These are phyloP conservation scores for Takifugu bimaculatus DNA, from an alignment of 2,113 vertebrate genomes.

Conservation along the genomic window DNA sequence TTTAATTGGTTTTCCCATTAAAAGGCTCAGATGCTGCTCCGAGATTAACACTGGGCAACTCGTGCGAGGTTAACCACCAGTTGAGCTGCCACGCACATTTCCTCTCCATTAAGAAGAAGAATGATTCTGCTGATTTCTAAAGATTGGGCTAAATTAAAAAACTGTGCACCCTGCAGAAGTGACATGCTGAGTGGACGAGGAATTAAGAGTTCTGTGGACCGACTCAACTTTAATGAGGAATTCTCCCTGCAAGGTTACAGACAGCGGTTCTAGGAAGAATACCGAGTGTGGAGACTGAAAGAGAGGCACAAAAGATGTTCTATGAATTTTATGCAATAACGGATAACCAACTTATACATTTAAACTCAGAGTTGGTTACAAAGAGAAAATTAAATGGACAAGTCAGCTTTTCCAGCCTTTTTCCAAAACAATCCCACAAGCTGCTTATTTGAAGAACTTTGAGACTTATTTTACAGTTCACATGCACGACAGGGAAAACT, in stretches of 20 bases:
- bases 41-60: constrained; percentile 51
- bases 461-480: too few species aligned
- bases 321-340: too few species aligned
- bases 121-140: constrained; percentile 69
- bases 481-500: too few species aligned
- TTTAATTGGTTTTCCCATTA: constrained; percentile 68
- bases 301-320: not conserved
- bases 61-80: constrained; percentile 65
- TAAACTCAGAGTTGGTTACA: too few species aligned
- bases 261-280: constrained; percentile 24
- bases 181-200: constrained; percentile 24
- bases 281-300: not conserved
- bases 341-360: too few species aligned
- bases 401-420: too few species aligned
- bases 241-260: constrained; percentile 11
- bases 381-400: too few species aligned
- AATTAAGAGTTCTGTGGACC: constrained; percentile 28
- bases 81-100: constrained; percentile 59
- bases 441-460: too few species aligned
- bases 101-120: constrained; percentile 57
- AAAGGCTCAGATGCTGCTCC: constrained; percentile 55
- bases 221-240: constrained; percentile 44
- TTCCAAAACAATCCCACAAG: too few species aligned
- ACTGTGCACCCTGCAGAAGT: constrained; percentile 30
- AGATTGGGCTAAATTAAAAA: constrained; percentile 63